A percentile compares a stretch with the other conserved stretches of the same genome.
These are phyloP conservation scores for Phrynosoma blainvillii DNA, from an alignment of 2,113 vertebrate species.

Conservation along the genomic window DNA sequence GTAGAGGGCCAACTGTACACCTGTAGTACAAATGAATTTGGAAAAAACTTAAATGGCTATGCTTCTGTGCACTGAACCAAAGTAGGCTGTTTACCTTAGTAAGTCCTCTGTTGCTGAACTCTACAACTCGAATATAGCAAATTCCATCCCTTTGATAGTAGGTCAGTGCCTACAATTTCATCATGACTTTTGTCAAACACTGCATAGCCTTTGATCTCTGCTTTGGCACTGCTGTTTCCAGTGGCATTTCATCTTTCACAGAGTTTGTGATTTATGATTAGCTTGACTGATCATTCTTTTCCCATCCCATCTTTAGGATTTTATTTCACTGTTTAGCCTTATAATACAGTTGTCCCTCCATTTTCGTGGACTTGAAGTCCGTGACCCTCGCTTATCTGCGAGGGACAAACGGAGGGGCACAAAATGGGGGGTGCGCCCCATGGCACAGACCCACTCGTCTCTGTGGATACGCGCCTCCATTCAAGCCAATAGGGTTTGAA, in stretches of 20 bases:
- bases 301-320: background rate
- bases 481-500: too few relatives aligned
- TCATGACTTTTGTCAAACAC: background rate
- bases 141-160: background rate
- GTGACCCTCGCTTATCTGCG: too few relatives aligned
- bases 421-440: too few relatives aligned
- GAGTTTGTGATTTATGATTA: background rate
- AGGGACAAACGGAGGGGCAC: too few relatives aligned
- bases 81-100: background rate
- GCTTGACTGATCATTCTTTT: background rate
- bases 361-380: too few relatives aligned
- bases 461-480: too few relatives aligned
- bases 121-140: background rate
- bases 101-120: background rate
- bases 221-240: background rate
- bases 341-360: too few relatives aligned
- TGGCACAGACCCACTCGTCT: too few relatives aligned
- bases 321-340: background rate
- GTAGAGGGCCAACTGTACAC: too few relatives aligned
- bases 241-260: background rate
- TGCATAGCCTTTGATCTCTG: slow-evolving; percentile 24
- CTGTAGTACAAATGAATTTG: background rate
- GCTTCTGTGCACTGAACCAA: background rate
- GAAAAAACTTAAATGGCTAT: too few relatives aligned
- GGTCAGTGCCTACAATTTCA: slow-evolving; percentile 6